Base-by-base conservation (phyloP, 2,888 invertebrate genomes). In the Mamestra brassicae region DNA sequence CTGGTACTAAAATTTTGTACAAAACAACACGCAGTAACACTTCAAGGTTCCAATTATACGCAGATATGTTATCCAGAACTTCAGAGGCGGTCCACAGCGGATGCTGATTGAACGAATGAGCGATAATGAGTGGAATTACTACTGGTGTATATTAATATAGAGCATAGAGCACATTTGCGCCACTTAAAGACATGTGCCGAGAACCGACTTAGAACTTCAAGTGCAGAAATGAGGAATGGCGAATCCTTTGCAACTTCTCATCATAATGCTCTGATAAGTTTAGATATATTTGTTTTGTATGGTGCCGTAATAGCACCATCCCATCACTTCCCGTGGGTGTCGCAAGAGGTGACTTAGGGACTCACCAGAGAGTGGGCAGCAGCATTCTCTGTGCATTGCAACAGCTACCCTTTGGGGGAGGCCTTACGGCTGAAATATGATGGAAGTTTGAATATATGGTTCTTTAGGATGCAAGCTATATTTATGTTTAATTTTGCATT, bases 71-170 rank as follows among this genome's bases (percentile, higher is more conserved):
- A 80, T 71, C 58, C 50, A 64, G 78, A 64, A 73, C 36, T 74
- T 65, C 66, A 79, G 74, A 83, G 58, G 80, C 80, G 47, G 52
- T 57, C 36, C 67, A 57, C 58, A 75, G 17, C 75, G 76, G 76
- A 84, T 76, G 81, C 76, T 68, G 62, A 71, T 76, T 84, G 84
- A 84, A 76, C 81, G 70, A 65, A 75, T 80, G 62, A 64, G 77
- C 47, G 69, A 76, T 76, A 81, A 81, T 69, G 66, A 81, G 50
- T 54, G 34, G 63, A 72, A 82, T 81, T 66, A 81, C 81, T 47
- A 63, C 26, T 26, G 26, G 65, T 50, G 60, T 62, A 80, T 54
- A 62, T 73, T 68, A 66, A 52, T 80, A 57, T 17, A 1, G 66
- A 34, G 26, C 60, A 84, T 68, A 1, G 66, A 34, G 26, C 60